Percentiles rank a stretch among this genome's conserved stretches.
These are phyloP conservation scores for Crax fasciolata DNA, from an alignment of 2,797 vertebrate species.

Conservation along the genomic window DNA sequence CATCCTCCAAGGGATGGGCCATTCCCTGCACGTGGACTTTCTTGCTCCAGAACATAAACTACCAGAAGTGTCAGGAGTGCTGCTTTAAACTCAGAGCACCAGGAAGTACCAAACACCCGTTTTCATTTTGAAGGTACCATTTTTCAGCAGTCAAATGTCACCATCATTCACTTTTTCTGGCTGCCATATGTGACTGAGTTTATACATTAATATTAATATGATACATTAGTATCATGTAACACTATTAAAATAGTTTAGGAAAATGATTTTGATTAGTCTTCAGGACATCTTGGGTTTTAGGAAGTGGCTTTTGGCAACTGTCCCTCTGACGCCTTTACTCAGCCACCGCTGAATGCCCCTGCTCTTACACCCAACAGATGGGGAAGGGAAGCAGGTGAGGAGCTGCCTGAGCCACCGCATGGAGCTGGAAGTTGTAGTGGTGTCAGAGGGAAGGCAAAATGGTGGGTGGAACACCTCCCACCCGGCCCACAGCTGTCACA, in stretches of 20 bases:
- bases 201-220: neutral
- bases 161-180: neutral
- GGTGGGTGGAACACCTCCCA: neutral
- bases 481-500: neutral
- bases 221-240: neutral
- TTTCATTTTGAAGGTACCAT: rapidly evolving
- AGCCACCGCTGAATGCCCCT: neutral
- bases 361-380: neutral
- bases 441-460: neutral
- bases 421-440: rapidly evolving
- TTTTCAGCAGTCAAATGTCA: neutral
- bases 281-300: neutral
- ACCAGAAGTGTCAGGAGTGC: neutral
- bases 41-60: neutral
- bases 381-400: rapidly evolving
- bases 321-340: neutral
- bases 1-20: neutral
- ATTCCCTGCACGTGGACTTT: neutral
- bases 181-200: neutral
- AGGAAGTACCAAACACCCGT: neutral
- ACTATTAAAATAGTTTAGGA: neutral
- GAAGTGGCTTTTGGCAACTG: neutral
- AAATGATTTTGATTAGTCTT: neutral
- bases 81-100: neutral
- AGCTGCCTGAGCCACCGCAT: neutral